Evolutionary conservation across 2,888 invertebrate genomes (phyloP).

Genomic region (Ochropleura plecta): DNA sequence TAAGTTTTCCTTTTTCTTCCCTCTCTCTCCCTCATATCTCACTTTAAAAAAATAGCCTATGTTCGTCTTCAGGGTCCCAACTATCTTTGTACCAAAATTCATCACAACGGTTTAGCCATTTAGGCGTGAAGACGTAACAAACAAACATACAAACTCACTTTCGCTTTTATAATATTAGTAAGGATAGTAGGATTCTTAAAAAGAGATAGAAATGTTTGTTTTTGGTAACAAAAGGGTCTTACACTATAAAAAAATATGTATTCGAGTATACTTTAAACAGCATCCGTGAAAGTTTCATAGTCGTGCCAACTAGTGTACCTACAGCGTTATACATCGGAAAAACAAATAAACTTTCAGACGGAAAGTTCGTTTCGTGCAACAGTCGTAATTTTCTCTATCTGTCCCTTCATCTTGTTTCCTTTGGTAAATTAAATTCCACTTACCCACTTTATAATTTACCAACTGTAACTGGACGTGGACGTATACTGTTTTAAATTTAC

Average conservation of each 20-base stretch:
- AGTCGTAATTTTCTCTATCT: conserved; percentile 68
- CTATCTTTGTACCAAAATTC: too few species aligned
- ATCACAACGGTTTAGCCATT: too few species aligned
- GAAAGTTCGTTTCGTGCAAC: conserved; percentile 64
- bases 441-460: conserved; percentile 36
- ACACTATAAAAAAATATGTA: conserved; percentile 32
- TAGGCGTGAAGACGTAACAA: too few species aligned
- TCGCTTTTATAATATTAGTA: too few species aligned
- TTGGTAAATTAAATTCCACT: conserved; percentile 61
- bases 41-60: too few species aligned
- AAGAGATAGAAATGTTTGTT: not conserved
- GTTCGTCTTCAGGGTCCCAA: too few species aligned
- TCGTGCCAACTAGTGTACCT: conserved; percentile 37
- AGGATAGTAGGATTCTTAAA: not conserved
- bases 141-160: too few species aligned
- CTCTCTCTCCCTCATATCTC: too few species aligned
- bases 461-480: conserved; percentile 12
- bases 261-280: conserved; percentile 31
- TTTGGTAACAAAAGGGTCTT: not conserved
- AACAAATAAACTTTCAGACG: conserved; percentile 70
- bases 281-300: conserved; percentile 39
- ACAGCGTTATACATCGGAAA: conserved; percentile 49
- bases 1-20: too few species aligned
- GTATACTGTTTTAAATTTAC: conserved; percentile 23
- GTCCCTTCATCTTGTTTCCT: conserved; percentile 61